phyloP scores from a whole-genome alignment of 2,888 invertebrate genomes.

The Megalurothrips usitatus region DNA sequence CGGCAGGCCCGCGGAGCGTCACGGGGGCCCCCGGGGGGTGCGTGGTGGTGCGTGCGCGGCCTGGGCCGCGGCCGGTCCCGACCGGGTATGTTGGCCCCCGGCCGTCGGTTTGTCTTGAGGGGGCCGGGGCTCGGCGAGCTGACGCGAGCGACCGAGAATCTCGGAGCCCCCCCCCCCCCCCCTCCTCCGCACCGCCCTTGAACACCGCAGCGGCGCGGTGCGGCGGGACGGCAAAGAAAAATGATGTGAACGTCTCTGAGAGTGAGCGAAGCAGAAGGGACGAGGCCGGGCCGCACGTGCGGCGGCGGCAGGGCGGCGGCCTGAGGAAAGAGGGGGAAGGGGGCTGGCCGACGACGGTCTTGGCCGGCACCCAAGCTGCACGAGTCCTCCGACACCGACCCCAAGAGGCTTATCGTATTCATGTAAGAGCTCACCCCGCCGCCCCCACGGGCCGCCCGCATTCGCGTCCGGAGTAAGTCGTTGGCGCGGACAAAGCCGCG shows the following conservation, averaged over 20 bases:
- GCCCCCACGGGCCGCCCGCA: neutral
- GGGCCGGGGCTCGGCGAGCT: no score
- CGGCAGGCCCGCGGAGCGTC: neutral
- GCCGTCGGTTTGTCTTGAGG: no score
- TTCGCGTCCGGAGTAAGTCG: neutral
- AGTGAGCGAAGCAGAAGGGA: conserved; percentile 5
- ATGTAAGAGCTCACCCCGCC: conserved; percentile 1
- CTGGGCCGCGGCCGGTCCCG: neutral
- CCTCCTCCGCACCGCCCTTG: no score
- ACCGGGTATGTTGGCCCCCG: no score
- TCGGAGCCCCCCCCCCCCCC: neutral
- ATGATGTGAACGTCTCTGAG: conserved; percentile 2
- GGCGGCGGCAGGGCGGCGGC: neutral
- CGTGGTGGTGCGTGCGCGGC: neutral
- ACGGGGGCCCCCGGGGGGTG: neutral
- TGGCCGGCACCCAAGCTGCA: neutral
- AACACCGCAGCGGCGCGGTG: neutral
- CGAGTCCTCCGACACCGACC: conserved; percentile 16
- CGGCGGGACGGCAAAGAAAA: neutral
- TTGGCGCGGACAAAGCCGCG: neutral
- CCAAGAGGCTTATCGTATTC: conserved; percentile 26
- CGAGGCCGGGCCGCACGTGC: neutral
- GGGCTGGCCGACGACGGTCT: neutral
- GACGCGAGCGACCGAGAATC: neutral
- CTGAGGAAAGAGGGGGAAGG: neutral